Evolutionary conservation across 2,888 invertebrate species (phyloP).

Genomic region (Coecobrya sp.): DNA sequence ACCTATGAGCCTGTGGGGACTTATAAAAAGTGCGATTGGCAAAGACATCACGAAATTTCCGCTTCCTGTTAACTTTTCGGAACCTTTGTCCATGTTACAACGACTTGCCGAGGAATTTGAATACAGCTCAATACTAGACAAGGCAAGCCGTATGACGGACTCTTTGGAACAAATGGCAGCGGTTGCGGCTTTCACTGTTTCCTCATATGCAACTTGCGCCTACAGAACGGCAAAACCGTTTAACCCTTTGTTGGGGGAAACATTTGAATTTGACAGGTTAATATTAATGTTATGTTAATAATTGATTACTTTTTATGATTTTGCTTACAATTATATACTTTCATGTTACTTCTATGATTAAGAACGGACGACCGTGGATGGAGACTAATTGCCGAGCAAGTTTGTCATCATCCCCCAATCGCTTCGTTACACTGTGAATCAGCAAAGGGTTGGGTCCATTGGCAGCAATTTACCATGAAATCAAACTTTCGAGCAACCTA

Average conservation of each 20-base stretch:
- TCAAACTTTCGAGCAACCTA: slow-evolving; percentile 99
- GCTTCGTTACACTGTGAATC: slow-evolving; percentile 96
- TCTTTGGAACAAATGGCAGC: slow-evolving; percentile 97
- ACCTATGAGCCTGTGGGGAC: slow-evolving; percentile 98
- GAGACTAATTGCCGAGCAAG: slow-evolving; percentile 97
- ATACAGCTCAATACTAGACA: slow-evolving; percentile 96
- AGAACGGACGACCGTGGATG: slow-evolving; percentile 97
- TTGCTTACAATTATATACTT: too few relatives aligned
- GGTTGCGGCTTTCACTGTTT: slow-evolving; percentile 98
- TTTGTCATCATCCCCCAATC: slow-evolving; percentile 99
- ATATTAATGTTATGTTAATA: too few relatives aligned
- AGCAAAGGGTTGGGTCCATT: slow-evolving; percentile 96
- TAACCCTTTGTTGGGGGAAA: slow-evolving; percentile 98
- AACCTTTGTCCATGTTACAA: slow-evolving; percentile 99
- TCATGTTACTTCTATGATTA: too few relatives aligned
- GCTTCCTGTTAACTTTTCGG: slow-evolving; percentile 99
- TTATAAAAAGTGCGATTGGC: slow-evolving; percentile 99
- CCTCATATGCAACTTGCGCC: slow-evolving; percentile 94
- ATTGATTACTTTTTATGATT: too few relatives aligned
- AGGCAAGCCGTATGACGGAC: slow-evolving; percentile 94
- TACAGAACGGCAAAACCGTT: slow-evolving; percentile 97
- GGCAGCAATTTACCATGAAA: slow-evolving; percentile 99
- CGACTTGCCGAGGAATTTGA: slow-evolving; percentile 99
- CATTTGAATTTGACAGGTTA: slow-evolving; percentile 96
- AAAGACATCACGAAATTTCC: slow-evolving; percentile 99